Evolutionary conservation across 2,797 vertebrate species (phyloP).

Genomic region (Denticeps clupeoides): DNA sequence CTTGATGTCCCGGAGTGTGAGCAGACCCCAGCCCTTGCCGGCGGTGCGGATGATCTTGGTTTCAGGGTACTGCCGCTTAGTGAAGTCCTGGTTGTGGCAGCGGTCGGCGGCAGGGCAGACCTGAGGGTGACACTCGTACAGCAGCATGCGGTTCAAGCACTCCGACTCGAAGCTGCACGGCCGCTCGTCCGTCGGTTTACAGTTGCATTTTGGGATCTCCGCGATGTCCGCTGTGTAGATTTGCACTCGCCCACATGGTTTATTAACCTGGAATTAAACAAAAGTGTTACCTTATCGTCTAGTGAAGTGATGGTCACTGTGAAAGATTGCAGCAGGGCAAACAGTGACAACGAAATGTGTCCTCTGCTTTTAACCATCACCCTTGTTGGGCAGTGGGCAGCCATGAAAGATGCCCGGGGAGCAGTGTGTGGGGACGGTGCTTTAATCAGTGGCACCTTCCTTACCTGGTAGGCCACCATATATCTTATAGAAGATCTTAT

Average conservation of each 20-base stretch:
- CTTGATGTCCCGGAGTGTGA: constrained; percentile 83
- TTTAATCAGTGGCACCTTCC: no score
- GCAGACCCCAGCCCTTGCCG: constrained; percentile 92
- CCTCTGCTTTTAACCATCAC: no score
- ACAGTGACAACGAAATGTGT: no score
- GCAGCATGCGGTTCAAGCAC: constrained; percentile 93
- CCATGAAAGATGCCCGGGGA: no score
- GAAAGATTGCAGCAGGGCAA: no score
- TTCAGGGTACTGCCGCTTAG: constrained; percentile 89
- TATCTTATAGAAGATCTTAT: no score
- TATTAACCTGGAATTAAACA: constrained; percentile 73
- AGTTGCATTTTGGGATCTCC: constrained; percentile 97
- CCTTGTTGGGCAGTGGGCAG: no score
- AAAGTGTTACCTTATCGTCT: no score
- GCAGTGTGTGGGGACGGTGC: no score
- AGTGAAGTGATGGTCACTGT: no score
- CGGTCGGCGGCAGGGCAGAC: constrained; percentile 79
- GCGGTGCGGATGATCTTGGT: constrained; percentile 90
- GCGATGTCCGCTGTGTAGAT: constrained; percentile 88
- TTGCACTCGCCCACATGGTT: constrained; percentile 84
- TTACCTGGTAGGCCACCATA: no score
- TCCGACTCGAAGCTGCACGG: constrained; percentile 91
- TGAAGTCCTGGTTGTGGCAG: constrained; percentile 96
- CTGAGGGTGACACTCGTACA: constrained; percentile 95
- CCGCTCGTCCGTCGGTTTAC: constrained; percentile 79